A percentile compares a stretch with the other conserved stretches of the same genome.
These are phyloP conservation scores for Thunnus maccoyii DNA, from an alignment of 2,113 vertebrate species.

Conservation along the genomic window DNA sequence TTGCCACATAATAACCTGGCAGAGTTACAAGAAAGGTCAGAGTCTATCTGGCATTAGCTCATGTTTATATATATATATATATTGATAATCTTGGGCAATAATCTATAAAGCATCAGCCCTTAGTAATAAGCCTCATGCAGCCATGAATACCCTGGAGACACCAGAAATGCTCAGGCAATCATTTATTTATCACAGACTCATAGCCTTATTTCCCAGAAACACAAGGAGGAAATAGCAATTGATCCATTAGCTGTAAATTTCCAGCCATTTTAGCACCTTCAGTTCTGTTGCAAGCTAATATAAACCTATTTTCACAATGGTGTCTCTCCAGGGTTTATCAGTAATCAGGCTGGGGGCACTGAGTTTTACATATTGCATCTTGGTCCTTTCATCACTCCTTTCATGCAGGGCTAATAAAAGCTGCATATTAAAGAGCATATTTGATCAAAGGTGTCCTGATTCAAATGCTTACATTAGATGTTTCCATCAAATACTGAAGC, in stretches of 20 bases:
- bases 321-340: too few relatives aligned
- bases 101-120: background rate
- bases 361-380: too few relatives aligned
- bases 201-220: too few relatives aligned
- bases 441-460: background rate
- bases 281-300: too few relatives aligned
- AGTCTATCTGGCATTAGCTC: background rate
- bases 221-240: background rate
- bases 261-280: too few relatives aligned
- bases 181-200: background rate
- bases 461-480: slow-evolving; percentile 3
- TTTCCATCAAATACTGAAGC: background rate
- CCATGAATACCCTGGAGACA: background rate
- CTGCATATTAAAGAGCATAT: background rate
- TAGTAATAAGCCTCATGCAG: background rate
- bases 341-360: too few relatives aligned
- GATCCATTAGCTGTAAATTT: background rate
- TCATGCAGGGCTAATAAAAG: background rate
- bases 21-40: background rate
- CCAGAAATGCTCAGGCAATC: background rate
- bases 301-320: background rate
- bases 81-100: background rate
- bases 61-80: background rate
- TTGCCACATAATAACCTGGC: background rate
- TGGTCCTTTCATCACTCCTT: too few relatives aligned